These are phyloP conservation scores for Mionectes olivaceus DNA, from an alignment of 2,797 vertebrate genomes.

Conservation along the genomic window DNA sequence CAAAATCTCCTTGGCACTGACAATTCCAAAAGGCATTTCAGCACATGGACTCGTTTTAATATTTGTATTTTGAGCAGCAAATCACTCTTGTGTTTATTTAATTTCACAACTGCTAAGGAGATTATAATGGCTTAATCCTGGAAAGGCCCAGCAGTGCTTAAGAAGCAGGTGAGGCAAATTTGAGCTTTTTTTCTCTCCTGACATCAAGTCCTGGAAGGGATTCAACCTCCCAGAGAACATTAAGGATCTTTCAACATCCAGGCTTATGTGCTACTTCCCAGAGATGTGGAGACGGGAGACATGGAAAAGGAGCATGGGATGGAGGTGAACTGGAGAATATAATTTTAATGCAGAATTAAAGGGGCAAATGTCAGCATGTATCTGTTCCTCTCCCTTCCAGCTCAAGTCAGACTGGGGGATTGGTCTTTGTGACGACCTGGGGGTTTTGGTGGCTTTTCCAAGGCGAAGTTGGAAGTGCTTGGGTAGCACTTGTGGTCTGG, in stretches of 20 bases:
- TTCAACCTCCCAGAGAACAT: background rate
- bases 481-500: background rate
- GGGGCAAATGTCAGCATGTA: background rate
- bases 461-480: background rate
- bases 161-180: constrained; percentile 10
- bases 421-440: accelerated
- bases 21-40: background rate
- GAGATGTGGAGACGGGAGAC: background rate
- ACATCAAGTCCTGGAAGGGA: background rate
- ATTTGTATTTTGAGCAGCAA: background rate
- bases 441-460: background rate
- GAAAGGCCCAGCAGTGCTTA: background rate
- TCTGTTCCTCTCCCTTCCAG: background rate
- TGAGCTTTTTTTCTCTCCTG: background rate
- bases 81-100: background rate
- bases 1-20: background rate
- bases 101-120: background rate
- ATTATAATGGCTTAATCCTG: constrained; percentile 22
- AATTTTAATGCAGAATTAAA: background rate
- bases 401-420: background rate
- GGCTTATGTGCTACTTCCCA: constrained; percentile 23
- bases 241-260: constrained; percentile 17
- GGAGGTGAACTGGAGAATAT: background rate
- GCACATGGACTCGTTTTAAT: background rate
- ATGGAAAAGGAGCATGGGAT: background rate